Base-by-base conservation (phyloP, 1,140 invertebrate genomes). In the Drosophila kurseongensis region DNA sequence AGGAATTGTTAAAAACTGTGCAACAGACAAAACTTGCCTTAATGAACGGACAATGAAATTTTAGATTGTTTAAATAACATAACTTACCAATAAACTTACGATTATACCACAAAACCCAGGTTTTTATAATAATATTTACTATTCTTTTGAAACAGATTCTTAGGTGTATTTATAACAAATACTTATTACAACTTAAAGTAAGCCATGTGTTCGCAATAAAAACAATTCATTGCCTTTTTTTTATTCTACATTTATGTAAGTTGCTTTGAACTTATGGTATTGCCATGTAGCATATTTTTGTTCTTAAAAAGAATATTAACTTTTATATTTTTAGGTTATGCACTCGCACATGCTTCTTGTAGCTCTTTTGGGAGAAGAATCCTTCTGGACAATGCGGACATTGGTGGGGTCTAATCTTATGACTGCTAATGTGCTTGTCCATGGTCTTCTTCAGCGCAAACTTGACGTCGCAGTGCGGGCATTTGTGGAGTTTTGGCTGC, bases 1-100 rank as follows among this genome's bases (percentile, higher is more conserved):
- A 76, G 38, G 35, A 29, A 38, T 18, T 23, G 54, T 63, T 74
- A 23, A 38, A 52, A 59, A 75, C 54, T 65, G 38, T 61, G 63
- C 51, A 62, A 62, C 56, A 78, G 58, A 71, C 67, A 81, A 77
- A 86, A 88, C 79, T 88, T 88, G 83, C 83, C 83, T 88, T 88
- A 88, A 88, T 89, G 66, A 71, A 79, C 84, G 79, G 83, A 88
- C 83, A 86, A 88, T 86, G 84, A 86, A 78, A 81, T 79, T 88
- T 77, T 89, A 89, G 79, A 88, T 88, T 88, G 79, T 89, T 83
- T 89, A 88, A 89, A 71, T 68, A 83, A 71, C 60, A 73, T 79
- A 75, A 80, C 55, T 57, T 86, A 83, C 71, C 59, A 83, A 86
- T 86, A 86, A 88, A 83, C 66, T 76, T 61, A 74, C 18, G 59